Base-by-base conservation (phyloP, 92 coral and sea anemone species). In the Zoanthus sansibaricus region DNA sequence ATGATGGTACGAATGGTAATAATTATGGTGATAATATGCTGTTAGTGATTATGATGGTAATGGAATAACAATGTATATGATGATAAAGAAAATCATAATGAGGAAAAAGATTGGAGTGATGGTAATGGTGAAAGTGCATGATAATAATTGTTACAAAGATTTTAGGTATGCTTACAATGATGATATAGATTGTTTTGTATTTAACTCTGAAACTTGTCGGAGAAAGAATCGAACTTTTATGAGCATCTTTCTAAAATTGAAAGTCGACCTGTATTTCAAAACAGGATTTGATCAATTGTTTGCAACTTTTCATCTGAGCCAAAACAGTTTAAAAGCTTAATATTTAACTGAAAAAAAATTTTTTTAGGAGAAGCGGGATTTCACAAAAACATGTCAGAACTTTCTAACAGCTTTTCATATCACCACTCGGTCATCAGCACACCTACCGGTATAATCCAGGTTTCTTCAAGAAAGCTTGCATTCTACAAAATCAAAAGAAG, bases 361-460 rank as follows among this genome's bases (percentile, higher is more conserved):
- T 58, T 58, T 13, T 58, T 1, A n/a, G 3, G 20, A 18, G n/a
- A 7, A 2, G n/a, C n/a, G 15, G 3, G 6, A 58, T 5, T 5
- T 58, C n/a, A 18, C 64, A 5, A 12, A 10, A 14, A 18, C 14
- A 58, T 5, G 15, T 58, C n/a, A 6, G 0, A 16, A 5, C 64
- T 58, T 58, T 12, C 15, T 54, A 54, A 15, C 59, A 54, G 4
- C 14, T 54, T 15, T 58, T 16, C n/a, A 18, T 12, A 58, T 58
- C n/a, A 58, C 6, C 64, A 14, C n/a, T 13, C n/a, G 5, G 20
- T 13, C n/a, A 14, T 13, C 17, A 15, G 2, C n/a, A 31, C 72
- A 90, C 95, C 86, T 77, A 94, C 98, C 31, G 98, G 98, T 68
- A 92, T 92, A 11, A 90, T 77, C 95, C 98, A 94, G 15, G 94